phyloP scores from a whole-genome alignment of 2,797 vertebrate genomes.

The Psittacula derbiana region DNA sequence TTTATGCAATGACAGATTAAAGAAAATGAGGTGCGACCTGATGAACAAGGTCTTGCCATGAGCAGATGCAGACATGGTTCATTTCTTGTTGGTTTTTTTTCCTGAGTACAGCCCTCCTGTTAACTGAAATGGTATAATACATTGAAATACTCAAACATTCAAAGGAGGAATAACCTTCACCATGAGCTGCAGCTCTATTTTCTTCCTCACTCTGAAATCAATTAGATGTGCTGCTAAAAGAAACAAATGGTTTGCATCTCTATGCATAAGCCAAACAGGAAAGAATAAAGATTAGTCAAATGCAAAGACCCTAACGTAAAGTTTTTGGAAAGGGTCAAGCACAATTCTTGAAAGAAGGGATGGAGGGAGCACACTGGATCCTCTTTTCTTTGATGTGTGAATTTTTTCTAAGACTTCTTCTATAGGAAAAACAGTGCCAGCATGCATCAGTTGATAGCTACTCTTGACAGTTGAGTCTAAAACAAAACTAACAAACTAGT shows the following conservation, averaged over 20 bases:
- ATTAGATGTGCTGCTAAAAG: slow-evolving; percentile 37
- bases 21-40: slow-evolving; percentile 48
- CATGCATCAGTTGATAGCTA: neutral
- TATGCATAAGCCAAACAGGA: neutral
- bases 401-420: neutral
- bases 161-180: slow-evolving; percentile 22
- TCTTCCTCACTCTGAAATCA: slow-evolving; percentile 51
- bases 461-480: neutral
- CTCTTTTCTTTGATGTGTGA: neutral
- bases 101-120: neutral
- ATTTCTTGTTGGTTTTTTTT: neutral
- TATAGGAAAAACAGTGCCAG: neutral
- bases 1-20: slow-evolving; percentile 38
- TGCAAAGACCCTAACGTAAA: neutral
- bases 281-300: slow-evolving; percentile 26
- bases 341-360: neutral
- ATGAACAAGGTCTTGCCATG: slow-evolving; percentile 42
- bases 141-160: slow-evolving; percentile 38
- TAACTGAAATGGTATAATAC: slow-evolving; percentile 7
- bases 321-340: neutral
- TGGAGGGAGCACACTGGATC: rapidly evolving
- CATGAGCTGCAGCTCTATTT: slow-evolving; percentile 7
- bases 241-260: neutral
- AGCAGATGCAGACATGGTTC: slow-evolving; percentile 36
- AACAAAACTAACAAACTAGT: neutral